Base-by-base conservation (phyloP, 37 sponge, comb jelly and placozoan species). In the Oscarella lobularis region DNA sequence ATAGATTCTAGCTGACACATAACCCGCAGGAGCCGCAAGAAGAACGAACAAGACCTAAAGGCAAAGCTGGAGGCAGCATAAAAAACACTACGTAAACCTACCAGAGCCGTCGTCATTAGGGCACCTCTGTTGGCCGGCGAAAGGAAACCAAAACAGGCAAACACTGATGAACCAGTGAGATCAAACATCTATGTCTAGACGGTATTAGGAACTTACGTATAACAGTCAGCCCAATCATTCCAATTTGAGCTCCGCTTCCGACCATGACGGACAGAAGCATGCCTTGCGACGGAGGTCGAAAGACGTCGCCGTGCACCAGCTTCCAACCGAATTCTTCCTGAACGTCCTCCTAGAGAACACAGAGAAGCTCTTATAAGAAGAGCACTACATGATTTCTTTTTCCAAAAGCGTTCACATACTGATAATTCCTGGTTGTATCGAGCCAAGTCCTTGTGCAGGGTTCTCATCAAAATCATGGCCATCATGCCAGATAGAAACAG, bases 291-390 rank as follows among this genome's bases (percentile, higher is more conserved):
- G 99, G 99, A 6, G 99, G 92, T 1, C 99, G 88, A 78, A 98
- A 98, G 80, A 98, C 95, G 76, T 98, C 99, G 5, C 99, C 99
- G 78, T 98, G 99, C 6, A 98, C 99, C 77, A 98, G 70, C 88
- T 98, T 98, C 99, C 99, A 98, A 0, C 99, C 99, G 87, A 94
- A 98, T 78, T 98, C 99, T 75, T 98, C 95, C 75, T 98, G 99
- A 0, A 88, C 77, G 72, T 98, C 99, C 66, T 98, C 99, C 95
- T 94, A 74, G 2, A 65, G 4, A 33, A 35, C 36, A 67, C 9
- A 9, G 4, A 4, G 35, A 2, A 38, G 31, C 38, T 65, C 65
- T 72, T 72, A 34, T 73, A 33, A n/a, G 3, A 38, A 74, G 34
- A n/a, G 3, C n/a, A 14, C 14, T n/a, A n/a, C n/a, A n/a, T n/a